A percentile compares a stretch with the other conserved stretches of the same genome.
phyloP scores from a whole-genome alignment of 2,888 invertebrate genomes.

The Agriopis marginaria region DNA sequence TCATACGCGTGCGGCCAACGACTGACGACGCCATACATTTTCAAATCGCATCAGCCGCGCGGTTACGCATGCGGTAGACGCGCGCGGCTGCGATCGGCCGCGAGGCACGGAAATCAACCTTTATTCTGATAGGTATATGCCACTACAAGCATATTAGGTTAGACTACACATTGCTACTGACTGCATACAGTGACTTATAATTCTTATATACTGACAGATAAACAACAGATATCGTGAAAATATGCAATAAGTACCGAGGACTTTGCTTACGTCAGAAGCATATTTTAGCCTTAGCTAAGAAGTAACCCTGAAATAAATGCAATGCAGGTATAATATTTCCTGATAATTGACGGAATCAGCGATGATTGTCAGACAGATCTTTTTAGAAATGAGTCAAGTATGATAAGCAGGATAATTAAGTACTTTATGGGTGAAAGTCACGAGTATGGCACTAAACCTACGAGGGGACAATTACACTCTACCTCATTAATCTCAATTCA shows the following conservation, averaged over 20 bases:
- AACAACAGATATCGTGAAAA: constrained; percentile 1
- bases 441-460: constrained; percentile 27
- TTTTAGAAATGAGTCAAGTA: constrained; percentile 2
- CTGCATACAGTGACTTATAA: neutral
- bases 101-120: too few species aligned
- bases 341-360: constrained; percentile 5
- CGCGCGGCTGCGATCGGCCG: too few species aligned
- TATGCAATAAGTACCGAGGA: constrained; percentile 16
- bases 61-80: too few species aligned
- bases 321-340: constrained; percentile 9
- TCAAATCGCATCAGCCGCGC: too few species aligned
- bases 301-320: constrained; percentile 12
- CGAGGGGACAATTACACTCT: constrained; percentile 29
- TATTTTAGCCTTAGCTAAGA: constrained; percentile 6
- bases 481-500: constrained; percentile 44
- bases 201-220: neutral
- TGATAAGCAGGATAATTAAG: constrained; percentile 20
- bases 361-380: constrained; percentile 10
- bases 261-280: constrained; percentile 22
- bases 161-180: neutral
- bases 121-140: neutral
- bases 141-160: neutral
- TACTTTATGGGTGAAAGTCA: constrained; percentile 23
- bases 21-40: too few species aligned
- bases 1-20: too few species aligned